Evolutionary conservation across 1,140 invertebrate species (phyloP).

Genomic region (Microplitis mediator): DNA sequence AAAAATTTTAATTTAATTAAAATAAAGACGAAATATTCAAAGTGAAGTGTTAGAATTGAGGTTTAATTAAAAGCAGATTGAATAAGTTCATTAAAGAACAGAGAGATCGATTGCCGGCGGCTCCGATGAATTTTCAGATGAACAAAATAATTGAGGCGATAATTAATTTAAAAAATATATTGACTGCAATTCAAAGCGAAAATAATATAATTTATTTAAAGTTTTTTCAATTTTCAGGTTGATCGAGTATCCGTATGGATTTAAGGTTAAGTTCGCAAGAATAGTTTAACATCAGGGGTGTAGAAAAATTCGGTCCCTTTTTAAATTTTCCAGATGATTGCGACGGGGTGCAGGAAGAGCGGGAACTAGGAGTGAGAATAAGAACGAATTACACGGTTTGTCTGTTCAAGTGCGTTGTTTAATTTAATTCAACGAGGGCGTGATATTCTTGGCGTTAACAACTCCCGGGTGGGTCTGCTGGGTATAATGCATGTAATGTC

Average conservation of each 20-base stretch:
- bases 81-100: conserved; percentile 58
- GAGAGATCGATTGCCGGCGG: neutral
- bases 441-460: neutral
- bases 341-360: neutral
- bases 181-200: no score
- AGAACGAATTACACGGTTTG: neutral
- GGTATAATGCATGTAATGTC: no score
- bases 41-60: conserved; percentile 56
- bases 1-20: neutral
- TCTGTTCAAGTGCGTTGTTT: conserved; percentile 2
- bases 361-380: neutral
- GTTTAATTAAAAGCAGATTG: conserved; percentile 58
- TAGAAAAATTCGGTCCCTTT: neutral
- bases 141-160: neutral
- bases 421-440: conserved; percentile 6
- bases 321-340: neutral
- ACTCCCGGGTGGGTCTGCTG: neutral
- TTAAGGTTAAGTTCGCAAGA: neutral
- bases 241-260: neutral
- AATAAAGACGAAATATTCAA: conserved; percentile 34
- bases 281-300: neutral
- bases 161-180: neutral
- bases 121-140: neutral
- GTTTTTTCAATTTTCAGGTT: neutral
- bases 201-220: neutral